A percentile compares a stretch with the other conserved stretches of the same genome.
phyloP scores from a whole-genome alignment of 2,888 invertebrate species.

The Mesoligia furuncula region DNA sequence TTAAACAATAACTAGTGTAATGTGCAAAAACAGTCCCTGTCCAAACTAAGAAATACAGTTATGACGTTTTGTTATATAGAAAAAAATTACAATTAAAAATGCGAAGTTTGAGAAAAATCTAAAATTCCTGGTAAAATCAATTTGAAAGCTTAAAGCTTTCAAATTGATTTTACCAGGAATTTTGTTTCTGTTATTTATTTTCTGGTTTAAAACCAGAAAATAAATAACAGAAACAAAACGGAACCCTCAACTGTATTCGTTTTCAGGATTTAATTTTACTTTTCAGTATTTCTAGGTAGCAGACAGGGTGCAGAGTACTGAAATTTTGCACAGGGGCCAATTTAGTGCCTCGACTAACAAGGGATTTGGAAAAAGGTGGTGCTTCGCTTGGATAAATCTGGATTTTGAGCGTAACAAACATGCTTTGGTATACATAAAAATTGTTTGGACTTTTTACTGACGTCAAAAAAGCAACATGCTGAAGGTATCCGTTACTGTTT shows the following conservation, averaged over 20 bases:
- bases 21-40: background rate
- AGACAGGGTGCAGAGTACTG: conserved; percentile 30
- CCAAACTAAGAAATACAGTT: background rate
- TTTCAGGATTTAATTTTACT: conserved; percentile 19
- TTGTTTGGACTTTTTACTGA: background rate
- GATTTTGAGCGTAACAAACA: conserved; percentile 12
- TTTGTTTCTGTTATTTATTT: no score
- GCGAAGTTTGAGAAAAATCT: background rate
- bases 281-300: conserved; percentile 12
- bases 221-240: background rate
- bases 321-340: conserved; percentile 54
- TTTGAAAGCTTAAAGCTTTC: background rate
- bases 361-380: conserved; percentile 48
- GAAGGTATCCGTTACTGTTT: background rate
- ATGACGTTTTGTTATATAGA: background rate
- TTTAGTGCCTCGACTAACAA: conserved; percentile 60
- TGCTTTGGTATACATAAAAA: background rate
- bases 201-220: conserved; percentile 1
- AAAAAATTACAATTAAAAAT: background rate
- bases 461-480: background rate
- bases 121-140: background rate
- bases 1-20: background rate
- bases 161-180: no score
- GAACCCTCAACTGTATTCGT: conserved; percentile 10
- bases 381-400: conserved; percentile 23